These are phyloP conservation scores for Drosophila teissieri DNA, from an alignment of 1,140 invertebrate genomes.

Conservation along the genomic window DNA sequence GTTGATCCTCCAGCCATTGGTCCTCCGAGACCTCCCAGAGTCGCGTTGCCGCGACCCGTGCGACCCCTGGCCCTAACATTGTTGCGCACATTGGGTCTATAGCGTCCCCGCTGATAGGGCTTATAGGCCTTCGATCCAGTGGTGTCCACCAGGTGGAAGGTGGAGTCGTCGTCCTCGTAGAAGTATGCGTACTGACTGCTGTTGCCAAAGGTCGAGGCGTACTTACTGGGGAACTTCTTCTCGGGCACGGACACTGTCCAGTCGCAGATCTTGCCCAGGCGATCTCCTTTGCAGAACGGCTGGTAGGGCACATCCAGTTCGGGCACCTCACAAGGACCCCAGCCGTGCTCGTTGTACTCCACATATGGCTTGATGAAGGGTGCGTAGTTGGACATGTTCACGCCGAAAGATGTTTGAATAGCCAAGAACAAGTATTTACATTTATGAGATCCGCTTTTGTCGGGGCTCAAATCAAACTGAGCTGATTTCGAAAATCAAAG, in stretches of 20 bases:
- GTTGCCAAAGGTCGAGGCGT: constrained; percentile 97
- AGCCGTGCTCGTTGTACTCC: constrained; percentile 88
- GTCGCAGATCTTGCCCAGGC: constrained; percentile 98
- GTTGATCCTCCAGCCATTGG: constrained; percentile 84
- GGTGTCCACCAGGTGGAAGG: constrained; percentile 97
- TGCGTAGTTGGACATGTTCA: constrained; percentile 41
- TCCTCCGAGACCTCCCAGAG: constrained; percentile 76
- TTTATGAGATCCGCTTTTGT: background rate
- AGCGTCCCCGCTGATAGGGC: constrained; percentile 94
- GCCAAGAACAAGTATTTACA: background rate
- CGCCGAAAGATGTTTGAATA: background rate
- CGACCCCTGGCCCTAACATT: constrained; percentile 87
- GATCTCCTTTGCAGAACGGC: constrained; percentile 98
- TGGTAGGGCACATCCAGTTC: constrained; percentile 99
- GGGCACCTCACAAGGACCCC: constrained; percentile 97
- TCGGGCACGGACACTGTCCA: constrained; percentile 97
- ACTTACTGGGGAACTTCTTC: constrained; percentile 95
- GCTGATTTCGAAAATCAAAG: background rate
- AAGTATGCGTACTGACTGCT: constrained; percentile 98
- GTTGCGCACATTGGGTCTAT: constrained; percentile 92
- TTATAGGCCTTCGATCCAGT: constrained; percentile 89
- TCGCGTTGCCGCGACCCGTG: constrained; percentile 87
- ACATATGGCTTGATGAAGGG: constrained; percentile 73
- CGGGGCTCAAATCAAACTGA: constrained; percentile 5
- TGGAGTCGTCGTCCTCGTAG: constrained; percentile 98